Evolutionary conservation across 2,888 invertebrate species (phyloP), one percentile per base, ranked within the genome.

Genomic region (Pristionchus mayeri): DNA sequence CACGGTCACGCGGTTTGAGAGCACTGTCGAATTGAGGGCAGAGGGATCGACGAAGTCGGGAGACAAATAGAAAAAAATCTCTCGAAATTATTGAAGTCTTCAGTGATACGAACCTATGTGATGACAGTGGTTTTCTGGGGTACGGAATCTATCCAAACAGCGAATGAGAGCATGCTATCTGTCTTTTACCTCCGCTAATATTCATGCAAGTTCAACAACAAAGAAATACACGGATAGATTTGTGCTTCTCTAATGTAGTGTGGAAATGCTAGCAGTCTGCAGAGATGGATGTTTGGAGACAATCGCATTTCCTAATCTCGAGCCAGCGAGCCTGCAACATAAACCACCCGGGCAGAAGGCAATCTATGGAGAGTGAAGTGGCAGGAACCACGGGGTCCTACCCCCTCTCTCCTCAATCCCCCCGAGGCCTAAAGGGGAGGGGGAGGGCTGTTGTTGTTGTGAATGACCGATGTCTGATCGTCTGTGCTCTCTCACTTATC

Each of bases 291-390:
- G 44, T n/a, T n/a, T n/a, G n/a, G n/a, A n/a, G n/a, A n/a, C n/a
- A n/a, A n/a, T n/a, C n/a, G n/a, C n/a, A n/a, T n/a, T n/a, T n/a
- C n/a, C 44, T 13, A 13, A 13, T 44, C 44, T 9, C 44, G 44
- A 44, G 44, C 44, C 44, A 44, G 13, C 4, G 24, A 24, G 6
- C 24, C 57, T 24, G 30, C 11, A 60, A 63, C 60, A 27, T 11
- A 63, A 34, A 18, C 34, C 34, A 63, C 3, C 63, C 34, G 3
- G n/a, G n/a, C n/a, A 44, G 44, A 13, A 13, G 44, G 63, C 34
- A 63, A 63, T 63, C 63, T 34, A 63, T 63, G 63, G 63, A n/a
- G n/a, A n/a, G 34, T 7, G 34, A 63, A 34, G 63, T 30, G 63
- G 63, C 34, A 34, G 63, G 30, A 63, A 63, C 63, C 34, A 63